Evolutionary conservation across 2,797 vertebrate genomes (phyloP), one percentile per base, ranked within the genome.

Genomic region (Fratercula arctica): DNA sequence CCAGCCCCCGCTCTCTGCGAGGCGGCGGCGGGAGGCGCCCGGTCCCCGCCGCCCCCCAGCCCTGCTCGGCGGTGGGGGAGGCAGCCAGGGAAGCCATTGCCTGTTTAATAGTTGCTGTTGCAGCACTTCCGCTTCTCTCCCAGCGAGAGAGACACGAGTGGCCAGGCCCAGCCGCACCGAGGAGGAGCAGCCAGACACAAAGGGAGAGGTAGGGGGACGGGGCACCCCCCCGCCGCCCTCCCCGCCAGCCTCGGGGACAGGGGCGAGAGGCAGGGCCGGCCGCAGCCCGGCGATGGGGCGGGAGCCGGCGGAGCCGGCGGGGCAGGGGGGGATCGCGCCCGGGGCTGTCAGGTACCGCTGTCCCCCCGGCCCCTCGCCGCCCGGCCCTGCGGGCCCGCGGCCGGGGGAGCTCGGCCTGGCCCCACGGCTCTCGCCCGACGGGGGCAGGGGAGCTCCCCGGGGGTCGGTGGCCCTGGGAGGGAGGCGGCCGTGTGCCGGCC

Each of bases 101-200:
- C 97, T 97, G 88, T 96, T 97, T 97, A 96, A 98, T 98, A 97
- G 97, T 98, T 98, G 95, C 98, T 98, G 98, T 98, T 98, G 98
- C 98, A 98, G 98, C 98, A 99, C 98, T 99, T 99, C 98, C 98
- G 98, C 98, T 98, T 98, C 98, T 98, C 98, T 98, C 98, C 98
- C 98, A 97, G 98, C 98, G 98, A 98, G 98, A 97, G 96, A 98
- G 98, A 98, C 98, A 98, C 98, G 98, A 98, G 98, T 98, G 98
- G 97, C 98, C 98, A 98, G 98, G 98, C 98, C 98, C 98, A 98
- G 98, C 98, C 98, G 98, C 98, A 98, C 98, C 96, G 93, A 96
- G 97, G 95, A 98, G 98, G 95, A 98, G 97, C 95, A 97, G 97
- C 97, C 97, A 98, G 98, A 98, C 98, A 98, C 98, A 98, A 98